phyloP scores from a whole-genome alignment of 2,888 invertebrate genomes.

The Ypsolopha sequella region DNA sequence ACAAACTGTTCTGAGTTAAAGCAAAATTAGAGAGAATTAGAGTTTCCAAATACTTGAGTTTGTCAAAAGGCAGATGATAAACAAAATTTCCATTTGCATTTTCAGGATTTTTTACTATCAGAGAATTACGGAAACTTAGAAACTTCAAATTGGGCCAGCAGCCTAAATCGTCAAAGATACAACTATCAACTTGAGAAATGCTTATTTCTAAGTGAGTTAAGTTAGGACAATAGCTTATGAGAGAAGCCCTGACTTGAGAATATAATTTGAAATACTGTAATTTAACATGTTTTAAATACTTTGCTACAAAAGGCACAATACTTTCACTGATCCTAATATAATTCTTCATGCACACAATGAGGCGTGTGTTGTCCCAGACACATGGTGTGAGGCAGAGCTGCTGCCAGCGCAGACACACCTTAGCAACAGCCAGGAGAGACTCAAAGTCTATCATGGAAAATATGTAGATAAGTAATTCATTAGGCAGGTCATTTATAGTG shows the following conservation, averaged over 20 bases:
- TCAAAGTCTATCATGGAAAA: constrained; percentile 68
- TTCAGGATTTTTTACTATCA: constrained; percentile 57
- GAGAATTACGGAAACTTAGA: constrained; percentile 63
- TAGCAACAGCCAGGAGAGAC: constrained; percentile 55
- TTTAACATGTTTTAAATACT: constrained; percentile 65
- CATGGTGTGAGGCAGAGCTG: constrained; percentile 60
- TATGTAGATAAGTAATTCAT: constrained; percentile 64
- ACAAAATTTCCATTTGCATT: constrained; percentile 61
- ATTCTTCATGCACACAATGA: constrained; percentile 67
- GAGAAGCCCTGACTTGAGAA: constrained; percentile 59
- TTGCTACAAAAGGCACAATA: constrained; percentile 64
- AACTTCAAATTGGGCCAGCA: constrained; percentile 64
- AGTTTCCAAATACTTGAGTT: constrained; percentile 52
- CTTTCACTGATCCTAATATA: constrained; percentile 62
- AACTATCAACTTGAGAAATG: constrained; percentile 66
- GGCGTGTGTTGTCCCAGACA: constrained; percentile 64
- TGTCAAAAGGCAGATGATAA: constrained; percentile 62
- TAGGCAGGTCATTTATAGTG: constrained; percentile 63
- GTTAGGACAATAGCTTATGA: constrained; percentile 63
- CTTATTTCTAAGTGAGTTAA: constrained; percentile 67
- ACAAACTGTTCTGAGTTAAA: constrained; percentile 54
- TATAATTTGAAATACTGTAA: constrained; percentile 68
- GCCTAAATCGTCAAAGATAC: constrained; percentile 63
- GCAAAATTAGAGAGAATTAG: constrained; percentile 63
- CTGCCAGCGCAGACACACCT: constrained; percentile 63